These are phyloP conservation scores for Fistularia commersonii DNA, from an alignment of 2,797 vertebrate species.

Conservation along the genomic window DNA sequence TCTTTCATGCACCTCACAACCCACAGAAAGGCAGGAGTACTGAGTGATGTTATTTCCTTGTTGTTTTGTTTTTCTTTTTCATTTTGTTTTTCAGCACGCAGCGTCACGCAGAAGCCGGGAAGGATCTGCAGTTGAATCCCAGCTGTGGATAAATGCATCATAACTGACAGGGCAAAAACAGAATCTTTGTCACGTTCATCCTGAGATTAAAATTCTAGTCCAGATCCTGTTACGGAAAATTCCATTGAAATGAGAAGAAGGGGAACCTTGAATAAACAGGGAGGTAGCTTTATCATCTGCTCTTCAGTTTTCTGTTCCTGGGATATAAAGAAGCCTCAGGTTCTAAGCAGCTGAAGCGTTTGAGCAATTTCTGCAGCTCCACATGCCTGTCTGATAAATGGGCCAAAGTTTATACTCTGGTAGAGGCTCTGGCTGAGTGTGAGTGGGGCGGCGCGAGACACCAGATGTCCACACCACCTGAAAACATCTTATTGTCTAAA, in stretches of 20 bases:
- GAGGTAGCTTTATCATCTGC: too few species aligned
- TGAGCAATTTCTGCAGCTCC: constrained; percentile 13
- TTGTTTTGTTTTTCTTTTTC: constrained; percentile 10
- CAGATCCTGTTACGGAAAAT: neutral
- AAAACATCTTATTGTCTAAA: constrained; percentile 27
- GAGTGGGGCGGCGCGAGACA: constrained; percentile 25
- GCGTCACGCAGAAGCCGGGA: constrained; percentile 4
- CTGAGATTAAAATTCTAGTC: constrained; percentile 7
- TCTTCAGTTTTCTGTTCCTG: too few species aligned
- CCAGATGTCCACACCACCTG: constrained; percentile 15
- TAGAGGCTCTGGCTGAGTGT: constrained; percentile 26
- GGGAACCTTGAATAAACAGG: neutral
- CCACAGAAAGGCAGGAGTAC: neutral
- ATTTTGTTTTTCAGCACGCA: neutral
- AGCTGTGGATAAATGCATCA: constrained; percentile 8
- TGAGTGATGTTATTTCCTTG: constrained; percentile 5
- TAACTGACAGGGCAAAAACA: constrained; percentile 16
- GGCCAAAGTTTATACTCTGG: constrained; percentile 54
- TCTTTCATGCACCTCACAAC: neutral
- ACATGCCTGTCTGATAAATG: constrained; percentile 31
- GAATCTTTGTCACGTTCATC: constrained; percentile 11
- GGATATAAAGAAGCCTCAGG: too few species aligned
- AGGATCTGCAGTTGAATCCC: constrained; percentile 1
- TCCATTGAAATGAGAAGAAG: neutral
- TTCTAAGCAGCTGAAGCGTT: neutral